Percentiles rank a stretch among this genome's conserved stretches.
phyloP scores from a whole-genome alignment of 2,888 invertebrate genomes.

The Dinocampus coccinellae region DNA sequence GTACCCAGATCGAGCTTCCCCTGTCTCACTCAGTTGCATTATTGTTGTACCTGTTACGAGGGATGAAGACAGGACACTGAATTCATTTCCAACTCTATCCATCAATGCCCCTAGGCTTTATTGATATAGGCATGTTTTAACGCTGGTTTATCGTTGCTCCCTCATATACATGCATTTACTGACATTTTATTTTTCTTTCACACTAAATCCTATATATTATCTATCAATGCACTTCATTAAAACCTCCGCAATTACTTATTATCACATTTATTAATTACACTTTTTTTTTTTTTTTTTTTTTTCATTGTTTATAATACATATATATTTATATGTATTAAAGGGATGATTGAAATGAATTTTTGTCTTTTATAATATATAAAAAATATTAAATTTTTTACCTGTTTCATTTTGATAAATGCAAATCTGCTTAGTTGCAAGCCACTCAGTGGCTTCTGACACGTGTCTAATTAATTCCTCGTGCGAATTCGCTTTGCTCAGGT shows the following conservation, averaged over 20 bases:
- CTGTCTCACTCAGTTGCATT: not conserved
- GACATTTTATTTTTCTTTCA: not conserved
- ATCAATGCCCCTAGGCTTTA: conserved; percentile 3
- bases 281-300: not conserved
- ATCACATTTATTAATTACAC: too few relatives aligned
- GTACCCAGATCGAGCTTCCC: conserved; percentile 33
- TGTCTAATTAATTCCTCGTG: conserved; percentile 58
- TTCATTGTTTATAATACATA: too few relatives aligned
- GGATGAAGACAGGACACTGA: conserved; percentile 11
- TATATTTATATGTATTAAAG: not conserved
- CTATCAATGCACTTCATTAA: too few relatives aligned
- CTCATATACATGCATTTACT: not conserved
- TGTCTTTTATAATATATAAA: not conserved
- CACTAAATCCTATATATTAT: not conserved
- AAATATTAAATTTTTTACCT: not conserved
- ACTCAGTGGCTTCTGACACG: conserved; percentile 60
- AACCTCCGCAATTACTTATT: too few relatives aligned
- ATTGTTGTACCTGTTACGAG: not conserved
- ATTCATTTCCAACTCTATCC: conserved; percentile 30
- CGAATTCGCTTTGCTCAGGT: conserved; percentile 32
- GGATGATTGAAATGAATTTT: not conserved
- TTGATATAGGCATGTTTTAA: conserved; percentile 19
- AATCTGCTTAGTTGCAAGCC: conserved; percentile 38
- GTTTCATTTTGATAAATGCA: not conserved
- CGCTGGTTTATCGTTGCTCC: conserved; percentile 21